A percentile compares a stretch with the other conserved stretches of the same genome.
These are phyloP conservation scores for Manis javanica DNA, from an alignment of 2,797 vertebrate species.

Conservation along the genomic window DNA sequence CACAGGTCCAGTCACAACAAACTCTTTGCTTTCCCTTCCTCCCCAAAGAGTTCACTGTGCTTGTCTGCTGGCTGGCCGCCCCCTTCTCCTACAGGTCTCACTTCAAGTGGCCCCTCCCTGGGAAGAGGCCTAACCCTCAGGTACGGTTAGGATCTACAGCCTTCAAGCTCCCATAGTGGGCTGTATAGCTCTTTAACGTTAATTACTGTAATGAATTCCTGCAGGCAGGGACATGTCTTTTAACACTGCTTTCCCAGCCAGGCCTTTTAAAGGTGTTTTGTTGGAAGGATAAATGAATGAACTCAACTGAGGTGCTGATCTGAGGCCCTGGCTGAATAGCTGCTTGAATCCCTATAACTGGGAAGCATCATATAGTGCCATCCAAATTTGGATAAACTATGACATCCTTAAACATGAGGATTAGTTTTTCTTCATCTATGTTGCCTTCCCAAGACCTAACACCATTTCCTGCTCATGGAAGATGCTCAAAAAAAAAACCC, in stretches of 20 bases:
- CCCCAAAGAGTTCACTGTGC: not conserved
- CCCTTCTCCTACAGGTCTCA: not conserved
- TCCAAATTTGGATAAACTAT: not conserved
- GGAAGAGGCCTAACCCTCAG: not conserved
- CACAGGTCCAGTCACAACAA: not conserved
- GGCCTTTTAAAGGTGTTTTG: slow-evolving; percentile 47
- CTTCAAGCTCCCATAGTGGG: not conserved
- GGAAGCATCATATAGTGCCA: not conserved
- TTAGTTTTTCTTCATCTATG: not conserved
- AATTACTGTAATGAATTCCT: slow-evolving; percentile 40
- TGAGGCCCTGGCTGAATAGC: not conserved
- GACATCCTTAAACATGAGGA: not conserved
- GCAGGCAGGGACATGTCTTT: slow-evolving; percentile 27
- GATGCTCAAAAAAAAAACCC: not conserved
- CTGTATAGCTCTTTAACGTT: not conserved
- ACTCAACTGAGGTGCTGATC: not conserved
- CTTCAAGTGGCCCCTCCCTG: not conserved
- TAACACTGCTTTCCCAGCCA: not conserved
- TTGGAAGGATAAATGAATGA: slow-evolving; percentile 1
- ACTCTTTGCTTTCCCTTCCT: not conserved
- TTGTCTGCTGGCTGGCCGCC: not conserved
- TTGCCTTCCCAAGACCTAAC: not conserved
- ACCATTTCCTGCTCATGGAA: not conserved
- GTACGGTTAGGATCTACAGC: not conserved
- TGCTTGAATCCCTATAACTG: not conserved